These are phyloP conservation scores for Herpailurus yagouaroundi DNA, from an alignment of 2,113 vertebrate genomes.

Conservation along the genomic window DNA sequence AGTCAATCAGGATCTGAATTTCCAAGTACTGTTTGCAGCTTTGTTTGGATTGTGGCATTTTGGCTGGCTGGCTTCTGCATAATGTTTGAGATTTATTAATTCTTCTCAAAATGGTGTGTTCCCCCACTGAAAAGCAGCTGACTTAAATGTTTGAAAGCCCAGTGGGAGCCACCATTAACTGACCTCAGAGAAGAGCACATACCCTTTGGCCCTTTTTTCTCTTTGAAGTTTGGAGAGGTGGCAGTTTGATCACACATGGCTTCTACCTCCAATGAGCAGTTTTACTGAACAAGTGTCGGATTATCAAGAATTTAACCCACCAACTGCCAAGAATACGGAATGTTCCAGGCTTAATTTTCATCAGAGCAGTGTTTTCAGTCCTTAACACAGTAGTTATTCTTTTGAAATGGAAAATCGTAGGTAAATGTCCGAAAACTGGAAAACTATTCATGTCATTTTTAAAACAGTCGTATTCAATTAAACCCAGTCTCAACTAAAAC, in stretches of 20 bases:
- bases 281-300: slow-evolving; percentile 35
- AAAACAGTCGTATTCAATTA: slow-evolving; percentile 70
- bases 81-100: slow-evolving; percentile 50
- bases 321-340: slow-evolving; percentile 52
- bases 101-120: slow-evolving; percentile 20
- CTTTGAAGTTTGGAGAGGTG: slow-evolving; percentile 61
- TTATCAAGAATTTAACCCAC: slow-evolving; percentile 60
- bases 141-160: slow-evolving; percentile 63
- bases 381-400: slow-evolving; percentile 67
- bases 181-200: slow-evolving; percentile 67
- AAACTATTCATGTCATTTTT: slow-evolving; percentile 63
- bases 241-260: not conserved
- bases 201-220: slow-evolving; percentile 63
- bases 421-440: slow-evolving; percentile 72
- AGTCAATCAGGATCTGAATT: slow-evolving; percentile 55
- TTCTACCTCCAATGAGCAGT: slow-evolving; percentile 75
- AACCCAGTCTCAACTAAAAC: slow-evolving; percentile 51
- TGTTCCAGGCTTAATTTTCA: slow-evolving; percentile 69
- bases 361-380: slow-evolving; percentile 65
- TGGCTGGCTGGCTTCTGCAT: slow-evolving; percentile 29
- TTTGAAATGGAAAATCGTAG: slow-evolving; percentile 63
- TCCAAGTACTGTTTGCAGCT: slow-evolving; percentile 47
- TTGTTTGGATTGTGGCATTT: slow-evolving; percentile 22
- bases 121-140: not conserved
- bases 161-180: slow-evolving; percentile 64